Evolutionary conservation across 2,113 vertebrate genomes (phyloP).

Genomic region (Microcebus griseorufus): DNA sequence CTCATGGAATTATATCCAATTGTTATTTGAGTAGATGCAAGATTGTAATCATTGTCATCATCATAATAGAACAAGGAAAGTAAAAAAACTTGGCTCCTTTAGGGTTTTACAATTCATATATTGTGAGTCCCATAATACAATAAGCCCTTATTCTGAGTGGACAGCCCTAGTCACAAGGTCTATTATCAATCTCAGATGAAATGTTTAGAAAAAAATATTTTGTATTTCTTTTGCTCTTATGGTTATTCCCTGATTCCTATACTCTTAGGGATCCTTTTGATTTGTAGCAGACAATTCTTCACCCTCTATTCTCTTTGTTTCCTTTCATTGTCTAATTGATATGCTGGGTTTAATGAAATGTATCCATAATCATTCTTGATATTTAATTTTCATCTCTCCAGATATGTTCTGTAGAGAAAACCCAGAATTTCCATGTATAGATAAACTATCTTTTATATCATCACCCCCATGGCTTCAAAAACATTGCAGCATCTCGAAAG

Average conservation of each 20-base stretch:
- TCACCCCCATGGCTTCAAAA: background rate
- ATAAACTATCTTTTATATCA: background rate
- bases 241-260: background rate
- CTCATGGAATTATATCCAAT: background rate
- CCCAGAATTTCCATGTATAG: background rate
- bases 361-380: background rate
- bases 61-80: background rate
- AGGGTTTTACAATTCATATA: background rate
- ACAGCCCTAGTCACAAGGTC: background rate
- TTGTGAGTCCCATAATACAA: background rate
- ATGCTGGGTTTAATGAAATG: background rate
- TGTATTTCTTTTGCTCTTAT: background rate
- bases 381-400: background rate
- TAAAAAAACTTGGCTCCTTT: background rate
- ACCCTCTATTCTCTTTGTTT: background rate
- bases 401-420: background rate
- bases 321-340: background rate
- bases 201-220: background rate
- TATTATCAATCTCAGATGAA: background rate
- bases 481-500: background rate
- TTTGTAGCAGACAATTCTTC: background rate
- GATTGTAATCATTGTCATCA: background rate
- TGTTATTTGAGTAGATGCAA: background rate
- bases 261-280: background rate
- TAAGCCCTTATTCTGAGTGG: background rate